Evolutionary conservation across 2,888 invertebrate genomes (phyloP).

Genomic region (Cyclophora punctaria): DNA sequence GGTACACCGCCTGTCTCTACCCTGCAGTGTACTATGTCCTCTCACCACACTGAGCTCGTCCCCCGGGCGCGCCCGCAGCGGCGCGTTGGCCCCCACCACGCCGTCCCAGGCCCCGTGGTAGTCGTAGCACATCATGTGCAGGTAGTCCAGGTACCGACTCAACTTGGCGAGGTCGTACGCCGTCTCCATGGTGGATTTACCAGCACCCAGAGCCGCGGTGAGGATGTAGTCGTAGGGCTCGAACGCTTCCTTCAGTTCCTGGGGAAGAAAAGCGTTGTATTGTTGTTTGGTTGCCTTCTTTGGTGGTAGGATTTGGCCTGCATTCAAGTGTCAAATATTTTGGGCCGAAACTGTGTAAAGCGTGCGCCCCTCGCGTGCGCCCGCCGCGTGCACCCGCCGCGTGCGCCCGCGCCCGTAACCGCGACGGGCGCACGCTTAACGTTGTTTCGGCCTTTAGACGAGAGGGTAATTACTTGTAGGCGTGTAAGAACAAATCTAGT

Average conservation of each 20-base stretch:
- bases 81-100: slow-evolving; percentile 85
- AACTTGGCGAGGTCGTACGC: slow-evolving; percentile 86
- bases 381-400: too few relatives aligned
- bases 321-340: too few relatives aligned
- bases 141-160: slow-evolving; percentile 79
- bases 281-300: too few relatives aligned
- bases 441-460: too few relatives aligned
- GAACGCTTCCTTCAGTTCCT: slow-evolving; percentile 84
- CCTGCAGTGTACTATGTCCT: not conserved
- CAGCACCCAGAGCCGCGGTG: slow-evolving; percentile 89
- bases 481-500: too few relatives aligned
- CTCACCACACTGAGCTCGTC: slow-evolving; percentile 82
- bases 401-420: too few relatives aligned
- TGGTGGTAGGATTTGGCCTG: too few relatives aligned
- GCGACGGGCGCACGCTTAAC: too few relatives aligned
- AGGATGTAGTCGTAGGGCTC: slow-evolving; percentile 79
- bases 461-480: too few relatives aligned
- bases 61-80: slow-evolving; percentile 71
- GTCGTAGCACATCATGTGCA: slow-evolving; percentile 93
- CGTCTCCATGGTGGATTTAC: slow-evolving; percentile 81
- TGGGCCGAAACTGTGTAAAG: too few relatives aligned
- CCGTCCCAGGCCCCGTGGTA: slow-evolving; percentile 91
- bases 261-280: slow-evolving; percentile 3
- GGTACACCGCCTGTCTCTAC: too few relatives aligned
- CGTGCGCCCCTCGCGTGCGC: too few relatives aligned